Conservation (phyloP, 2,888 invertebrate species). For the Julus scandinavius region DNA sequence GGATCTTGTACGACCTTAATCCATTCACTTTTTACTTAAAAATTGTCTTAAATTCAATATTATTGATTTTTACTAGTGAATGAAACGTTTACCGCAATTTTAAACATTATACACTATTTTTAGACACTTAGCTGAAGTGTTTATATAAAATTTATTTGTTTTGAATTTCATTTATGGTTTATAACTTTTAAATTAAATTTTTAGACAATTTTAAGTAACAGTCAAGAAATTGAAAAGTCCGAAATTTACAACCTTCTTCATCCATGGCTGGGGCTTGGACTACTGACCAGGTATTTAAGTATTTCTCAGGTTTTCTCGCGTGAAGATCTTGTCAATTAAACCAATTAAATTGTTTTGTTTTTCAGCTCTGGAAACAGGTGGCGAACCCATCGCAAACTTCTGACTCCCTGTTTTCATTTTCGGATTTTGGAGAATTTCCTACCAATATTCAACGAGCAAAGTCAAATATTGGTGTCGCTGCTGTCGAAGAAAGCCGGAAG, state of each 20-base stretch:
- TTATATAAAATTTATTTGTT: no score
- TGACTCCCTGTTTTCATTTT: constrained; percentile 70
- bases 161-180: no score
- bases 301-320: no score
- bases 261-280: constrained; percentile 56
- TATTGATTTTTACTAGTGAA: no score
- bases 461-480: constrained; percentile 63
- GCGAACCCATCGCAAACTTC: constrained; percentile 66
- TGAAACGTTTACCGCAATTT: no score
- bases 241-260: constrained; percentile 52
- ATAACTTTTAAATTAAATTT: neutral
- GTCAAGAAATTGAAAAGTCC: constrained; percentile 51
- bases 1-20: no score
- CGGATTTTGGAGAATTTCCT: constrained; percentile 69
- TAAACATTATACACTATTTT: no score
- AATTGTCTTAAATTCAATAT: no score
- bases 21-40: no score
- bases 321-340: no score
- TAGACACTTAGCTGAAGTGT: no score
- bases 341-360: no score
- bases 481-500: neutral
- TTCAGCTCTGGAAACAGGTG: constrained; percentile 66
- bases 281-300: constrained; percentile 54
- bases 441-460: constrained; percentile 68
- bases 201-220: constrained; percentile 45